These are phyloP conservation scores for Corvus hawaiiensis DNA, from an alignment of 2,113 vertebrate species.

Conservation along the genomic window DNA sequence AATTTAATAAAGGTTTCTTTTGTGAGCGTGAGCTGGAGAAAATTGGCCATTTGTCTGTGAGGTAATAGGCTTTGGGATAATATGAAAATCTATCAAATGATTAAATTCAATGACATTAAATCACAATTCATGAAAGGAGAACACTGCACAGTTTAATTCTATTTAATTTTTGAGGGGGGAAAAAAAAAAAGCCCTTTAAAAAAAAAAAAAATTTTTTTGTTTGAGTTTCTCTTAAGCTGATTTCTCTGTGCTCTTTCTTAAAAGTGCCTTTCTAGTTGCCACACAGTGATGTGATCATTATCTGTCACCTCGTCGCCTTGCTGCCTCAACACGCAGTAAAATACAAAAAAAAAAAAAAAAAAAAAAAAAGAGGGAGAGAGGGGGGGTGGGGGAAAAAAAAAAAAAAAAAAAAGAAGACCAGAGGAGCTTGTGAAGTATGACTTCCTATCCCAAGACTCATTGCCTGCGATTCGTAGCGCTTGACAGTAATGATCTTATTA, in stretches of 20 bases:
- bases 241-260: conserved; percentile 72
- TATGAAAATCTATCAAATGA: conserved; percentile 69
- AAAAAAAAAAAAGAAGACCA: conserved; percentile 17
- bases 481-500: conserved; percentile 86
- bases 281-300: conserved; percentile 77
- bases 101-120: conserved; percentile 66
- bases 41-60: conserved; percentile 74
- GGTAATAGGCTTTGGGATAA: conserved; percentile 65
- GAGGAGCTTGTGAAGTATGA: conserved; percentile 83
- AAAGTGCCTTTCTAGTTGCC: conserved; percentile 79
- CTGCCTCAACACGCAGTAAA: conserved; percentile 73
- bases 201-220: conserved; percentile 28
- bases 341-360: conserved; percentile 36
- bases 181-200: neutral
- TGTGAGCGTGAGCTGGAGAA: conserved; percentile 52
- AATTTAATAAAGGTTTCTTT: conserved; percentile 53
- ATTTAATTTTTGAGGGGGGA: conserved; percentile 68
- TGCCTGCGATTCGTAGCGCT: conserved; percentile 78
- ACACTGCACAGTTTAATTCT: conserved; percentile 70
- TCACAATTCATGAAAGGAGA: conserved; percentile 62
- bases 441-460: conserved; percentile 80
- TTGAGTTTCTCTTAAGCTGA: conserved; percentile 75
- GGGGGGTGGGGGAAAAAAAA: neutral
- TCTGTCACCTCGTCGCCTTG: conserved; percentile 72
- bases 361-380: neutral